These are phyloP conservation scores for Zaprionus gabonicus DNA, from an alignment of 1,140 invertebrate species.

Conservation along the genomic window DNA sequence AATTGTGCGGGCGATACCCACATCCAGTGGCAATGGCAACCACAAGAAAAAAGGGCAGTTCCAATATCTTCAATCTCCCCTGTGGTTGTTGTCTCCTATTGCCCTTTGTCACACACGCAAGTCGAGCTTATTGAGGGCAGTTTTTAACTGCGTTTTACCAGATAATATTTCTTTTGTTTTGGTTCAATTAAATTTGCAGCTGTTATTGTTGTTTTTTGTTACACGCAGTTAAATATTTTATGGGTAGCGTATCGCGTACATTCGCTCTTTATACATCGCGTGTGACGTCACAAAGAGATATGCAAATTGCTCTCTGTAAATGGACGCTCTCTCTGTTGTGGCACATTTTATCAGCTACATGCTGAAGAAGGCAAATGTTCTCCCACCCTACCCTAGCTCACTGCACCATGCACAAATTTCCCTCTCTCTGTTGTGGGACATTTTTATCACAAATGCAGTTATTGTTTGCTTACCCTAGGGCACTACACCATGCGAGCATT, in stretches of 20 bases:
- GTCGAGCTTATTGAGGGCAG: background rate
- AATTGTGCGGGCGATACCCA: conserved; percentile 23
- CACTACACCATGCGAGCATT: background rate
- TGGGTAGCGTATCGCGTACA: background rate
- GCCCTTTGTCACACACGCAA: conserved; percentile 2
- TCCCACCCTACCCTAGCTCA: too few species aligned
- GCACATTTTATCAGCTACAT: background rate
- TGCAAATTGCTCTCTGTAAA: background rate
- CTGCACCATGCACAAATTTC: too few species aligned
- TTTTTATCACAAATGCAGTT: background rate
- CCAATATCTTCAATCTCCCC: conserved; percentile 19
- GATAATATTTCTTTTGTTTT: conserved; percentile 52
- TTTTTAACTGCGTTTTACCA: conserved; percentile 16
- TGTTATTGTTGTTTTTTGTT: conserved; percentile 30
- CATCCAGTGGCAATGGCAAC: conserved; percentile 13
- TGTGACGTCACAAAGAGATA: conserved; percentile 18
- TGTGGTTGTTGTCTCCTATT: conserved; percentile 19
- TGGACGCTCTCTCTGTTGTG: background rate
- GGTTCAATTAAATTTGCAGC: conserved; percentile 36
- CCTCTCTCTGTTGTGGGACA: background rate
- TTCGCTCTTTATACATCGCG: background rate
- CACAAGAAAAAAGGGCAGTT: conserved; percentile 22
- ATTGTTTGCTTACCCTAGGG: background rate
- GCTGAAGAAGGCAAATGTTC: background rate
- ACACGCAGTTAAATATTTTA: background rate